Percentiles rank a stretch among this genome's conserved stretches.
Evolutionary conservation across 2,797 vertebrate species (phyloP).

Genomic region (Sebastes nivosus): DNA sequence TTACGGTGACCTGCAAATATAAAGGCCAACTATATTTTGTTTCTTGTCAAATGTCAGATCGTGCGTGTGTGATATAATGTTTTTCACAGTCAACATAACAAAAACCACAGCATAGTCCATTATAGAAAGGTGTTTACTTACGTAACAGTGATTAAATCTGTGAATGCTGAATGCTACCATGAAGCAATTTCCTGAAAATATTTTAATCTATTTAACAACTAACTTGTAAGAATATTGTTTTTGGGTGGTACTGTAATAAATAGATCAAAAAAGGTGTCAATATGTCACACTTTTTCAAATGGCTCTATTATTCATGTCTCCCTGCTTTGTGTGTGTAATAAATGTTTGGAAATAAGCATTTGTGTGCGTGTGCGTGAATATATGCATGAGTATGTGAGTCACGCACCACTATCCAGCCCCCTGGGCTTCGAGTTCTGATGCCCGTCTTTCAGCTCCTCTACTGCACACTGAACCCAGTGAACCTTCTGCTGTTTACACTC

Average conservation of each 20-base stretch:
- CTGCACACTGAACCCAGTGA: slow-evolving; percentile 79
- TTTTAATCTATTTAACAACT: not conserved
- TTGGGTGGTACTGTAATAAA: not conserved
- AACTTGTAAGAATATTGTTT: not conserved
- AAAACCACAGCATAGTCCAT: not conserved
- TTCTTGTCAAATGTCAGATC: slow-evolving; percentile 35
- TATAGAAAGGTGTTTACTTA: not conserved
- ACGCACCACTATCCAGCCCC: slow-evolving; percentile 75
- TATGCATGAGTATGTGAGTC: slow-evolving; percentile 79
- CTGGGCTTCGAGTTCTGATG: slow-evolving; percentile 74
- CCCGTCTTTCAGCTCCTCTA: slow-evolving; percentile 77
- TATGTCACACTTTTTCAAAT: slow-evolving; percentile 20
- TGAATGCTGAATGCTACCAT: not conserved
- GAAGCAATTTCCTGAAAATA: not conserved
- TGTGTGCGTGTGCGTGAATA: slow-evolving; percentile 58
- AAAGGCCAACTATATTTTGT: slow-evolving; percentile 31
- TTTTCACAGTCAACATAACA: slow-evolving; percentile 16
- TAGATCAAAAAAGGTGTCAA: not conserved
- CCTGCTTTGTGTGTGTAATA: slow-evolving; percentile 28
- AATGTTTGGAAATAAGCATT: slow-evolving; percentile 40
- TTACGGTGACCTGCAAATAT: slow-evolving; percentile 44
- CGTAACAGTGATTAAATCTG: not conserved
- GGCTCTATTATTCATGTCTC: slow-evolving; percentile 35
- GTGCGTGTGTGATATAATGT: not conserved
- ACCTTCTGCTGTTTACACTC: slow-evolving; percentile 79